phyloP scores from a whole-genome alignment of 2,888 invertebrate species.

The Antitype chi region DNA sequence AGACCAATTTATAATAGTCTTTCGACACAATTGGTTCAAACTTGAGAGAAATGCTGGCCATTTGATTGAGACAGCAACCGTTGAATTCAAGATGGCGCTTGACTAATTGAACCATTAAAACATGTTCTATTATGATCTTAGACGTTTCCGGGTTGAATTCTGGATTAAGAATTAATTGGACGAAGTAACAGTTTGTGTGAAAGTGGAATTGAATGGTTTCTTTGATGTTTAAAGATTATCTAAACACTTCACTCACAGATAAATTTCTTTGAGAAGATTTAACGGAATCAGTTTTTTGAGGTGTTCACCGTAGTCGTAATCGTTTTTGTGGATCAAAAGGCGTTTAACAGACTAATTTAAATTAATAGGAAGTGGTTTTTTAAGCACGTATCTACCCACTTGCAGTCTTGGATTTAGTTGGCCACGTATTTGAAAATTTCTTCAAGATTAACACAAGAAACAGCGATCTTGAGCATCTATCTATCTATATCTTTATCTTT shows the following conservation, averaged over 20 bases:
- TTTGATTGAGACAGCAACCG: conserved; percentile 65
- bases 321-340: background rate
- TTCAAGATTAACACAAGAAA: background rate
- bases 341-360: background rate
- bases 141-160: conserved; percentile 43
- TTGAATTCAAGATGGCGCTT: conserved; percentile 57
- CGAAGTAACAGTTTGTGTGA: conserved; percentile 23
- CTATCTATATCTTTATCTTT: too few species aligned
- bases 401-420: background rate
- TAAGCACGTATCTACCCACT: background rate
- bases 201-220: conserved; percentile 19
- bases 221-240: conserved; percentile 7
- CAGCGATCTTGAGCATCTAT: too few species aligned
- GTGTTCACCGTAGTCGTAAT: background rate
- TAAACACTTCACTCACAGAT: conserved; percentile 1
- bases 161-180: conserved; percentile 59
- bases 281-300: background rate
- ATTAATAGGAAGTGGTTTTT: background rate
- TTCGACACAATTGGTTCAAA: conserved; percentile 64
- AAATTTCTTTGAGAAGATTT: conserved; percentile 14
- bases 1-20: conserved; percentile 64
- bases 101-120: conserved; percentile 67
- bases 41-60: conserved; percentile 61
- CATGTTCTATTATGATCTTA: conserved; percentile 58
- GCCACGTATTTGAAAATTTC: background rate